These are phyloP conservation scores for Hipparchia sbordonii DNA, from an alignment of 2,888 invertebrate genomes.

Conservation along the genomic window DNA sequence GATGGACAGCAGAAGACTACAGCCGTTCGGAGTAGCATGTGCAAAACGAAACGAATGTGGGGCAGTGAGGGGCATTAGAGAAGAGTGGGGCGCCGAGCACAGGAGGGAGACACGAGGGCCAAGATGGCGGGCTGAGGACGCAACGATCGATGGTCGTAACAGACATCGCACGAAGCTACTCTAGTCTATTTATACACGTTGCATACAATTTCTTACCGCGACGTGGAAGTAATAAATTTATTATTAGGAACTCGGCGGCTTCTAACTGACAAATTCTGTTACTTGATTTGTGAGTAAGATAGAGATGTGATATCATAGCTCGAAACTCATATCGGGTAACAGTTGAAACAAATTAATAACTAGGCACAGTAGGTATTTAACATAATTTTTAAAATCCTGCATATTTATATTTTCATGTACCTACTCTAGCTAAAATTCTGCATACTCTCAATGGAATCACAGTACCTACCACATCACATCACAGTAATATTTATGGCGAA, in stretches of 20 bases:
- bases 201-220: slow-evolving; percentile 70
- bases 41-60: slow-evolving; percentile 78
- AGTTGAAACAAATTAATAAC: neutral
- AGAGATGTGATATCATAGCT: too few relatives aligned
- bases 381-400: too few relatives aligned
- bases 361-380: neutral
- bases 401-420: too few relatives aligned
- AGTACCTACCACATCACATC: too few relatives aligned
- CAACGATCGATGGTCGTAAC: slow-evolving; percentile 79
- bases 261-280: neutral
- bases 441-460: too few relatives aligned
- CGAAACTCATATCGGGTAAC: too few relatives aligned
- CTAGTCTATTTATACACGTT: slow-evolving; percentile 79
- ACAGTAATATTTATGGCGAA: too few relatives aligned
- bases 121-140: slow-evolving; percentile 80
- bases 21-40: slow-evolving; percentile 53
- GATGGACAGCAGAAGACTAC: slow-evolving; percentile 31
- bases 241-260: slow-evolving; percentile 17
- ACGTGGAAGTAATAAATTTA: slow-evolving; percentile 47
- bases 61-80: slow-evolving; percentile 72
- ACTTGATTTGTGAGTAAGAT: neutral
- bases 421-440: too few relatives aligned
- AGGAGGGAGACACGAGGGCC: slow-evolving; percentile 79
- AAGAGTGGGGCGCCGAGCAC: slow-evolving; percentile 64
- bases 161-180: slow-evolving; percentile 77